Percentiles rank a stretch among this genome's conserved stretches.
Conservation (phyloP, 2,888 invertebrate species). For the Blastobasis lacticolella region DNA sequence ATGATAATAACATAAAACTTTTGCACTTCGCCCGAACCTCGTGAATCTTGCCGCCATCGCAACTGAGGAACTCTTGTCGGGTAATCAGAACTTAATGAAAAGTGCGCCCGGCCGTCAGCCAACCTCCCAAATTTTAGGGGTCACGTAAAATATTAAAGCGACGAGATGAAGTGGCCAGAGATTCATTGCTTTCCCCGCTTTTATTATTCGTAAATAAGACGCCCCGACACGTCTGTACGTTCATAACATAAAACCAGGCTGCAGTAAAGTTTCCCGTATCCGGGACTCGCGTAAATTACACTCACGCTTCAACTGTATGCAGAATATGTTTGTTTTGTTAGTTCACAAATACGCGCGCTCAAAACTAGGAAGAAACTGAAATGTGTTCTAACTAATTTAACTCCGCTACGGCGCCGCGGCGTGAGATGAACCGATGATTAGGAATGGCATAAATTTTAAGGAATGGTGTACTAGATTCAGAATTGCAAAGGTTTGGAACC, state of each 20-base stretch:
- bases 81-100: slow-evolving; percentile 73
- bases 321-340: slow-evolving; percentile 15
- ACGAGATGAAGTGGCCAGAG: slow-evolving; percentile 70
- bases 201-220: slow-evolving; percentile 72
- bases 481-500: too few relatives aligned
- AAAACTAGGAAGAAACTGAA: neutral
- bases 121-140: slow-evolving; percentile 65
- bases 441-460: too few relatives aligned
- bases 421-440: too few relatives aligned
- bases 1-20: slow-evolving; percentile 72
- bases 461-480: too few relatives aligned
- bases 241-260: slow-evolving; percentile 64
- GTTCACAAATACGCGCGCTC: slow-evolving; percentile 15
- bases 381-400: neutral
- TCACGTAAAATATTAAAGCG: slow-evolving; percentile 74
- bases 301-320: slow-evolving; percentile 34
- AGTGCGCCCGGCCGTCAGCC: slow-evolving; percentile 57
- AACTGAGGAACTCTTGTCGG: slow-evolving; percentile 41
- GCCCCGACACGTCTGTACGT: slow-evolving; percentile 54
- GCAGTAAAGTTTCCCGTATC: slow-evolving; percentile 53
- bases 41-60: slow-evolving; percentile 50
- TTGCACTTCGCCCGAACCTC: slow-evolving; percentile 65
- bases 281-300: slow-evolving; percentile 53
- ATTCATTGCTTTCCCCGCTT: slow-evolving; percentile 71
- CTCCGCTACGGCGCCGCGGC: neutral